Base-by-base conservation (phyloP, 1,140 invertebrate species). In the Scaptomyza montana region DNA sequence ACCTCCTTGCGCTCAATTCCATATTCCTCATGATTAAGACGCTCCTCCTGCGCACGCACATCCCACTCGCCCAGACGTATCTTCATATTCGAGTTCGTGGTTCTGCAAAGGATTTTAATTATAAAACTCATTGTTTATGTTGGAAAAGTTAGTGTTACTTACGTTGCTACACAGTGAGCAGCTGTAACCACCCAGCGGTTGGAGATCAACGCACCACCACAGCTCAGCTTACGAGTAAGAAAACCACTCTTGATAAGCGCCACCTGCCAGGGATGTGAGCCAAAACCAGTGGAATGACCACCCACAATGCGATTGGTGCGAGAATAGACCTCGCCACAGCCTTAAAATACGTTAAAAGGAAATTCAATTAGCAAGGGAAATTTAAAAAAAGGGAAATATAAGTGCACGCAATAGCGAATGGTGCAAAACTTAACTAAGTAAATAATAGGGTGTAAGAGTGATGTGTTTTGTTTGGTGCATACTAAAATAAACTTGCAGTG, bases 241-340 rank as follows among this genome's bases (percentile, higher is more conserved):
- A 98, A 98, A 36, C 96, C 96, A 30, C 96, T 96, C 92, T 98
- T 98, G 62, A 98, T 97, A 28, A 98, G 95, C 6, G 97, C 97
- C 19, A 96, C 97, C 94, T 98, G 97, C 97, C 97, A 98, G n/a
- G 97, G 97, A 93, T 98, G 97, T 43, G 96, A 96, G 5, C 97
- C 97, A 89, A 98, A 98, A 64, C 95, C 95, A 0, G 97, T 96
- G 46, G 96, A 96, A 78, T 97, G 96, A 1, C 97, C 97, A n/a
- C 97, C 97, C 1, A 98, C 97, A 69, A 98, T 98, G 75, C 97
- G 94, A 89, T 98, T 97, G 43, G 96, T 97, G 53, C 97, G 93
- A 0, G 96, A 96, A 79, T 96, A 97, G 21, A 97, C 93, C 92
- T 97, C 96, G 1, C 97, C 97, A 86, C 97, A 98, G 92, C 96